Percentiles rank a stretch among this genome's conserved stretches.
Conservation (phyloP, 2,113 vertebrate genomes). For the Puffinus mauretanicus region DNA sequence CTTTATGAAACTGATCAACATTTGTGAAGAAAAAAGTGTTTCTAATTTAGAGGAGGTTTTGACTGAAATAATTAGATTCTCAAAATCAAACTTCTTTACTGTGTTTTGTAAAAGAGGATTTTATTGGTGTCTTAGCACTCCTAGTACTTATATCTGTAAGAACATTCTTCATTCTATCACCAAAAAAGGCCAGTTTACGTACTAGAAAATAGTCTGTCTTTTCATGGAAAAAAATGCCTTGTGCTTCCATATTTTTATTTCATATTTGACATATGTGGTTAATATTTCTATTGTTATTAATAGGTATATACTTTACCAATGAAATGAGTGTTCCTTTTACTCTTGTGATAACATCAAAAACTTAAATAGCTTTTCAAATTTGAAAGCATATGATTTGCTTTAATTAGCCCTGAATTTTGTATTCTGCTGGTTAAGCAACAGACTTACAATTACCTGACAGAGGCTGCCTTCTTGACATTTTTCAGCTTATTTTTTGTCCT, state of each 20-base stretch:
- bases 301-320: background rate
- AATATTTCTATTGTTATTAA: background rate
- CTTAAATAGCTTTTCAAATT: background rate
- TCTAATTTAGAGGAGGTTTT: background rate
- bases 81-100: background rate
- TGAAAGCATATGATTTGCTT: background rate
- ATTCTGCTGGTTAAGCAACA: conserved; percentile 35
- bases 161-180: background rate
- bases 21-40: background rate
- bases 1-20: background rate
- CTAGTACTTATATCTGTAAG: background rate
- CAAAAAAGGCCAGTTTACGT: background rate
- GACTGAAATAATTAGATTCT: background rate
- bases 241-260: background rate
- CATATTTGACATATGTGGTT: background rate
- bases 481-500: conserved; percentile 13
- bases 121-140: background rate
- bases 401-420: background rate
- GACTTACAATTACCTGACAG: conserved; percentile 18
- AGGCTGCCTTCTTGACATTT: conserved; percentile 52
- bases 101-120: background rate
- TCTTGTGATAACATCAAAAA: background rate
- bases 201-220: background rate
- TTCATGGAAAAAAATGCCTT: background rate
- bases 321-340: background rate